These are phyloP conservation scores for Tachina lurida DNA, from an alignment of 2,888 invertebrate species.

Conservation along the genomic window DNA sequence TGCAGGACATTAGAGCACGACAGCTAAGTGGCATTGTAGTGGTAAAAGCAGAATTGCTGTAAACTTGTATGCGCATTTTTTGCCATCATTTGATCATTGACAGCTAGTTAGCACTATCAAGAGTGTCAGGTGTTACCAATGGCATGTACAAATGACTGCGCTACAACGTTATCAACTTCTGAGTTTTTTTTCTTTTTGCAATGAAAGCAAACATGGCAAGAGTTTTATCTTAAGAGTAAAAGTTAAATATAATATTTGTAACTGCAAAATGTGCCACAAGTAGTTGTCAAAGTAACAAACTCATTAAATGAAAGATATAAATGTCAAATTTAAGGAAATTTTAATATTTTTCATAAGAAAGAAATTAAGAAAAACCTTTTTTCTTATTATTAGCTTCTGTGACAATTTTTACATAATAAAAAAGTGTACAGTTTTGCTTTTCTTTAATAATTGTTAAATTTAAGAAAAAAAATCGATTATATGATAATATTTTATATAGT, in stretches of 20 bases:
- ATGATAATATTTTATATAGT: too few relatives aligned
- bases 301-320: not conserved
- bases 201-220: not conserved
- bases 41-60: constrained; percentile 58
- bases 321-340: not conserved
- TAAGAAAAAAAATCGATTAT: too few relatives aligned
- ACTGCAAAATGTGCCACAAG: not conserved
- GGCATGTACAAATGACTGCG: constrained; percentile 67
- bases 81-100: constrained; percentile 69
- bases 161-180: constrained; percentile 57
- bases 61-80: constrained; percentile 68
- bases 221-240: not conserved
- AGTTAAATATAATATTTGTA: constrained; percentile 1
- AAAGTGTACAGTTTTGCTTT: too few relatives aligned
- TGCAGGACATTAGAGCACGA: constrained; percentile 56
- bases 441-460: too few relatives aligned
- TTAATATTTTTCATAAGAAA: not conserved
- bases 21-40: constrained; percentile 71
- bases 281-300: not conserved
- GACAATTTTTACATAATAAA: too few relatives aligned
- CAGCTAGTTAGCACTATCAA: constrained; percentile 71
- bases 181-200: not conserved
- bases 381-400: too few relatives aligned
- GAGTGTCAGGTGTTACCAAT: constrained; percentile 71
- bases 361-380: too few relatives aligned